Percentiles rank a stretch among this genome's conserved stretches.
phyloP scores from a whole-genome alignment of 1,140 invertebrate genomes.

The Rhyzopertha dominica region DNA sequence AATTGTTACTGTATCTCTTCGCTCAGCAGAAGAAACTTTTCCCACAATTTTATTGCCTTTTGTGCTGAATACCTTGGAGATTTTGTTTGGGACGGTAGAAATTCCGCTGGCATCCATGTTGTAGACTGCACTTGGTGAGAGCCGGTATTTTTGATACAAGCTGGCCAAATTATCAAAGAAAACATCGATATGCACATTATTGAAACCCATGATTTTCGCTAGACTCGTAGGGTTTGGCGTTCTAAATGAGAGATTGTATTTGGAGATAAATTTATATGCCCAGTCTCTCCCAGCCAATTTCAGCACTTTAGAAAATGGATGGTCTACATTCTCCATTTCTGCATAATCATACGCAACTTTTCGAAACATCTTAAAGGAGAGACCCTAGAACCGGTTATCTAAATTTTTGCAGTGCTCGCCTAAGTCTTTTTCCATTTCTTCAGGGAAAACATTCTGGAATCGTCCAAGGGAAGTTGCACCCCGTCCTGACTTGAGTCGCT shows the following conservation, averaged over 20 bases:
- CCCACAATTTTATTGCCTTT: constrained; percentile 40
- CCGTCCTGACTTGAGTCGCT: constrained; percentile 4
- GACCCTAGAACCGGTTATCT: background rate
- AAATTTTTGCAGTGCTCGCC: constrained; percentile 6
- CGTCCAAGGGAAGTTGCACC: constrained; percentile 5
- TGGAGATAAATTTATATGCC: background rate
- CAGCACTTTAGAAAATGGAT: constrained; percentile 4
- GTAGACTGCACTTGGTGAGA: constrained; percentile 25
- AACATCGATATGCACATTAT: background rate
- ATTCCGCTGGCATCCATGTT: constrained; percentile 47
- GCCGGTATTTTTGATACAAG: constrained; percentile 9
- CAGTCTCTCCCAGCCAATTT: constrained; percentile 2
- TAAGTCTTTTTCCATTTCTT: constrained; percentile 5
- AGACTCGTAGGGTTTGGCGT: background rate
- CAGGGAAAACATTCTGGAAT: constrained; percentile 1
- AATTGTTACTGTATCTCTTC: constrained; percentile 28
- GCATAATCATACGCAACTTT: constrained; percentile 11
- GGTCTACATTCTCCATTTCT: constrained; percentile 1
- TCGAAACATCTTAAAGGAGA: constrained; percentile 10
- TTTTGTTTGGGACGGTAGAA: constrained; percentile 41
- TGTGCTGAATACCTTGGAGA: constrained; percentile 33
- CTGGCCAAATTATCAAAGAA: constrained; percentile 10
- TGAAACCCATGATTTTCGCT: constrained; percentile 4
- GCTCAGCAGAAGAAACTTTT: constrained; percentile 10
- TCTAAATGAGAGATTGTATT: background rate